Percentiles rank a stretch among this genome's conserved stretches.
phyloP scores from a whole-genome alignment of 2,888 invertebrate genomes.

The Nemotelus nigrinus region DNA sequence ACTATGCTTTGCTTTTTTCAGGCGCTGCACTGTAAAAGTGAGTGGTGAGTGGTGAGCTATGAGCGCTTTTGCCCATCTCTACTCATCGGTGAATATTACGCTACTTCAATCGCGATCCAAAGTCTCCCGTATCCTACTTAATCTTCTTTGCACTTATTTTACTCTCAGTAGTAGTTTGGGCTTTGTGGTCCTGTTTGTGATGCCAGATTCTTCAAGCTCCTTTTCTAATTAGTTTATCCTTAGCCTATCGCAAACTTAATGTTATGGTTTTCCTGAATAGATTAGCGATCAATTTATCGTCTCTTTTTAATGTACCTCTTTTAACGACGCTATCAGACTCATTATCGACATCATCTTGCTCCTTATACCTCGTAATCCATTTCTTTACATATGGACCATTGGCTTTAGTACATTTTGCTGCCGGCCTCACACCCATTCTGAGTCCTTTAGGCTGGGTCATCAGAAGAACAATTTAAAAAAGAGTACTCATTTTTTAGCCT shows the following conservation, averaged over 20 bases:
- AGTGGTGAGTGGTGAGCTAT: no score
- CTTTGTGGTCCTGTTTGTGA: not conserved
- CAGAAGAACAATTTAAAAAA: no score
- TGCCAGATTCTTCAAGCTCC: not conserved
- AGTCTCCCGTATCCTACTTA: not conserved
- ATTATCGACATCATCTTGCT: no score
- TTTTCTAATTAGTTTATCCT: not conserved
- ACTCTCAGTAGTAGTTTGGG: not conserved
- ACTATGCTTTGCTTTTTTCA: no score
- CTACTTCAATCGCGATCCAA: not conserved
- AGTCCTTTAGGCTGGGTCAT: no score
- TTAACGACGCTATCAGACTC: not conserved
- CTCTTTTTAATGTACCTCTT: not conserved
- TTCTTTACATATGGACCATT: no score
- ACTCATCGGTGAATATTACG: not conserved
- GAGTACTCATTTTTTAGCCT: no score
- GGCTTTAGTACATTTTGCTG: no score
- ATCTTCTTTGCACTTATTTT: not conserved
- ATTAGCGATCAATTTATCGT: not conserved
- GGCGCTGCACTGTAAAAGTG: no score
- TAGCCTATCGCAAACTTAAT: not conserved
- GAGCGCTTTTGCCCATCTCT: no score
- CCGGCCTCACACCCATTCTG: no score
- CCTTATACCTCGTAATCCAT: no score
- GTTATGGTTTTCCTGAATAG: not conserved